These are phyloP conservation scores for Hesperia comma DNA, from an alignment of 2,888 invertebrate species.

Conservation along the genomic window DNA sequence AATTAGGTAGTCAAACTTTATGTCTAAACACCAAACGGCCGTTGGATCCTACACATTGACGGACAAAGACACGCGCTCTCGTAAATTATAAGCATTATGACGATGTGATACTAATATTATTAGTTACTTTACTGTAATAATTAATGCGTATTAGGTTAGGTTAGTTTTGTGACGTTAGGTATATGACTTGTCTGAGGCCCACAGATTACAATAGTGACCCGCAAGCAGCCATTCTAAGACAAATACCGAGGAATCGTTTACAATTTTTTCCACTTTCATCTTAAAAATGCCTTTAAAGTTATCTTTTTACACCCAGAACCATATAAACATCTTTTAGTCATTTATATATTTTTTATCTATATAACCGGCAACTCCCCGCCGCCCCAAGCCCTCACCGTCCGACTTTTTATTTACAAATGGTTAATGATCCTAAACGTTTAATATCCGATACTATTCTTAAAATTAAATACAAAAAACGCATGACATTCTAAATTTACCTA, in stretches of 20 bases:
- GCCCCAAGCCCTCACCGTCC: slow-evolving; percentile 60
- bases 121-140: slow-evolving; percentile 80
- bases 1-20: slow-evolving; percentile 64
- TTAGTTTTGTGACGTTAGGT: slow-evolving; percentile 69
- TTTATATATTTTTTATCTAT: slow-evolving; percentile 84
- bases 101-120: slow-evolving; percentile 83
- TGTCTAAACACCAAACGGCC: slow-evolving; percentile 81
- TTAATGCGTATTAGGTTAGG: slow-evolving; percentile 81
- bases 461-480: slow-evolving; percentile 85
- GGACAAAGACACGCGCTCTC: slow-evolving; percentile 85
- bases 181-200: slow-evolving; percentile 74
- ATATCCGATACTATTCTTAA: slow-evolving; percentile 85
- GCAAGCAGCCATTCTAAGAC: slow-evolving; percentile 77
- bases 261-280: slow-evolving; percentile 66
- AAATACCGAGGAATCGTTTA: slow-evolving; percentile 80
- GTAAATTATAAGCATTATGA: slow-evolving; percentile 84
- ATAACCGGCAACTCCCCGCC: slow-evolving; percentile 67
- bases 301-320: slow-evolving; percentile 83
- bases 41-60: slow-evolving; percentile 81
- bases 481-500: slow-evolving; percentile 83
- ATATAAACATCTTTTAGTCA: slow-evolving; percentile 85
- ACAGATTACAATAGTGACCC: slow-evolving; percentile 83
- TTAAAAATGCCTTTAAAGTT: slow-evolving; percentile 79
- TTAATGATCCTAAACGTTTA: slow-evolving; percentile 88
- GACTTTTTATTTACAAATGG: slow-evolving; percentile 87